Conservation (phyloP, 2,113 vertebrate genomes). For the Myocastor coypus region DNA sequence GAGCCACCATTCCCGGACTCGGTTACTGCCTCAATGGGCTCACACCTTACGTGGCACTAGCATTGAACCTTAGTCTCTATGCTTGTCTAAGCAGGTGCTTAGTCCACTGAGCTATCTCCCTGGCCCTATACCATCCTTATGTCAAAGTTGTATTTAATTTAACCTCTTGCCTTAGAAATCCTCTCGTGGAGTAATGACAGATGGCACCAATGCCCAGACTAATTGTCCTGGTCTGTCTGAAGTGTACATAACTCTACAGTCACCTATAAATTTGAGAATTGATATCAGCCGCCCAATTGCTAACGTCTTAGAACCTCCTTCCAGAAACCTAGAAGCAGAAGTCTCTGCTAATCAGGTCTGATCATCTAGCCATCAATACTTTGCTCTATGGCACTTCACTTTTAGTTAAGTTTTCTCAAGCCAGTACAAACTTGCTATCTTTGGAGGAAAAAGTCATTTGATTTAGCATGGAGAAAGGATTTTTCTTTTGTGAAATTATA, state of each 20-base stretch:
- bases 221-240: constrained; percentile 56
- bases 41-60: no score
- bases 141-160: constrained; percentile 50
- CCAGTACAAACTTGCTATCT: not conserved
- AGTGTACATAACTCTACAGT: not conserved
- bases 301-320: constrained; percentile 12
- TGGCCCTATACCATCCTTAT: not conserved
- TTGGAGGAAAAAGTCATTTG: not conserved
- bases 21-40: no score
- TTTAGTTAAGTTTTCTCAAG: not conserved
- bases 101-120: no score
- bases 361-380: not conserved
- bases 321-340: not conserved
- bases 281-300: constrained; percentile 16
- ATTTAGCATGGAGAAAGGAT: not conserved
- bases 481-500: constrained; percentile 54
- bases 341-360: not conserved
- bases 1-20: no score
- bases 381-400: not conserved
- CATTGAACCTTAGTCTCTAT: no score
- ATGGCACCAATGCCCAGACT: constrained; percentile 7
- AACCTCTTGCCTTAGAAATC: constrained; percentile 23
- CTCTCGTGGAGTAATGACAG: not conserved
- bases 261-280: constrained; percentile 15
- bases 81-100: no score